Percentiles rank a stretch among this genome's conserved stretches.
Conservation (phyloP, 2,888 invertebrate species). For the Portevinia maculata region DNA sequence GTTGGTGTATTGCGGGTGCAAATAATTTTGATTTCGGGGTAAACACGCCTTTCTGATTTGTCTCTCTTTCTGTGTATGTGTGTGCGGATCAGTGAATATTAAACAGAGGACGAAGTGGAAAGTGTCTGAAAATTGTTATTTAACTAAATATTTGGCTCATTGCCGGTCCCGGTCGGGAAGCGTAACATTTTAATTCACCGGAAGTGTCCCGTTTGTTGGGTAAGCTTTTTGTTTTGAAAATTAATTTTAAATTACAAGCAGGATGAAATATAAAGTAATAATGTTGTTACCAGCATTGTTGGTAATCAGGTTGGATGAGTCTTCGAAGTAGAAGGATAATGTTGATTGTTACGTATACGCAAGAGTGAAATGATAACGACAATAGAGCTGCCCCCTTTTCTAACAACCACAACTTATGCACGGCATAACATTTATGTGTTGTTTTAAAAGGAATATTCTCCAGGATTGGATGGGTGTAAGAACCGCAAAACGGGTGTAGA, state of each 20-base stretch:
- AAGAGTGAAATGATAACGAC: neutral
- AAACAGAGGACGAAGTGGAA: neutral
- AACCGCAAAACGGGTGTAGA: no score
- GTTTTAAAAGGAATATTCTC: no score
- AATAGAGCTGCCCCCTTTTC: no score
- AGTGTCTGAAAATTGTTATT: slow-evolving; percentile 44
- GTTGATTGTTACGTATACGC: slow-evolving; percentile 10
- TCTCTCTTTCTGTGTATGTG: slow-evolving; percentile 4
- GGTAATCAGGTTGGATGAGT: neutral
- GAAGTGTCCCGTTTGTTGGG: slow-evolving; percentile 37
- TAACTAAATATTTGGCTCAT: slow-evolving; percentile 50
- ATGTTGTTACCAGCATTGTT: neutral
- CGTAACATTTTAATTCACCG: slow-evolving; percentile 48
- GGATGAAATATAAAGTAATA: neutral
- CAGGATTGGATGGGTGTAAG: no score
- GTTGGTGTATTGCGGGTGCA: slow-evolving; percentile 39
- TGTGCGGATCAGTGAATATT: neutral
- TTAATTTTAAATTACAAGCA: slow-evolving; percentile 10
- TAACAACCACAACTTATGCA: no score
- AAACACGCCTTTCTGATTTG: slow-evolving; percentile 45
- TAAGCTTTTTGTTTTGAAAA: slow-evolving; percentile 23
- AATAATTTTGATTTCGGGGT: slow-evolving; percentile 69
- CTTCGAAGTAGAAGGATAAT: no score
- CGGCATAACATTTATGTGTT: no score
- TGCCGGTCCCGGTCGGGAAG: slow-evolving; percentile 27